These are phyloP conservation scores for Heptranchias perlo DNA, from an alignment of 2,113 vertebrate species.

Conservation along the genomic window DNA sequence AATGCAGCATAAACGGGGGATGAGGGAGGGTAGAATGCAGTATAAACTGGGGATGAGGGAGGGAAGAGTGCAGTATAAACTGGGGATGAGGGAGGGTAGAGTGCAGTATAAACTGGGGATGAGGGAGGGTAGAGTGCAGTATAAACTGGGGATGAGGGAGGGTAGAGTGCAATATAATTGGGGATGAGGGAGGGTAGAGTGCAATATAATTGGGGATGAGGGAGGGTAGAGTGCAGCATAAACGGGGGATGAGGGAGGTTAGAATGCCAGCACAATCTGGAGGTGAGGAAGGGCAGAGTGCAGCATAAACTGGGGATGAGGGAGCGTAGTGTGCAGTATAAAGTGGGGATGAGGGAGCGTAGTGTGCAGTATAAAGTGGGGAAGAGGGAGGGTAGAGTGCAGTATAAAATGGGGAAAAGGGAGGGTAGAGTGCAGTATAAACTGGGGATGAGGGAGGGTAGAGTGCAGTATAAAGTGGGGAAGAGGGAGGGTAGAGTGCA, in stretches of 20 bases:
- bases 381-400: not conserved
- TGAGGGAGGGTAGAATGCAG: not conserved
- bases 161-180: not conserved
- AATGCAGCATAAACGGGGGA: not conserved
- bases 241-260: not conserved
- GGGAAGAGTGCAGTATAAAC: not conserved
- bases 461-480: not conserved
- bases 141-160: not conserved
- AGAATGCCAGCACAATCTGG: not conserved
- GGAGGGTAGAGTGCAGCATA: not conserved
- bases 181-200: not conserved
- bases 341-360: not conserved
- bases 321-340: not conserved
- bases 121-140: not conserved
- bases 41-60: no score
- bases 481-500: not conserved
- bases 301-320: no score
- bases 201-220: not conserved
- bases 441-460: no score
- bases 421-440: not conserved
- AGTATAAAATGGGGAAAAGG: not conserved
- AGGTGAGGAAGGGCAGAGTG: not conserved
- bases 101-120: not conserved
- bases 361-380: not conserved
- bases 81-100: not conserved